Evolutionary conservation across 2,797 vertebrate species (phyloP).

Genomic region (Anabas testudineus): DNA sequence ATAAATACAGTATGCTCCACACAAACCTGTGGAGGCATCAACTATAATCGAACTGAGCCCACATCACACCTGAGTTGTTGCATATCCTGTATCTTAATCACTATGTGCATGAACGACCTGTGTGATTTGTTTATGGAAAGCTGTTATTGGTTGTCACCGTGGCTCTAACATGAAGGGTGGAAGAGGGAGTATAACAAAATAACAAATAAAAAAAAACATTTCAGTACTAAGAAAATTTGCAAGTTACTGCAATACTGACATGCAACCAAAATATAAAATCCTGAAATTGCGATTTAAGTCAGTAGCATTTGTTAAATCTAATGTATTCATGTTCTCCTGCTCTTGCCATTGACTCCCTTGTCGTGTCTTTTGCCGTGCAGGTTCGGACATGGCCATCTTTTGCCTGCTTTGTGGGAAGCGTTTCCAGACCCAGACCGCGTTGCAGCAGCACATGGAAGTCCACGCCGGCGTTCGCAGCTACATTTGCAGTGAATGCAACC

Average conservation of each 20-base stretch:
- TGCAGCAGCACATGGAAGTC: conserved; percentile 98
- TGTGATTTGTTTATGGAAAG: conserved; percentile 14
- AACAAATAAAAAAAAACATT: too few species aligned
- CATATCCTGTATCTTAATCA: conserved; percentile 13
- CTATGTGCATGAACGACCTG: not conserved
- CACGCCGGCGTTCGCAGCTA: conserved; percentile 96
- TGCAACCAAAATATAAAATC: not conserved
- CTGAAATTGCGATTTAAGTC: not conserved
- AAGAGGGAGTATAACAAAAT: not conserved
- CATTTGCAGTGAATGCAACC: conserved; percentile 96
- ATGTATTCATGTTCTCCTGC: not conserved
- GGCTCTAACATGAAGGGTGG: not conserved
- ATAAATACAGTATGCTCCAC: conserved; percentile 49
- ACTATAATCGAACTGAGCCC: conserved; percentile 19
- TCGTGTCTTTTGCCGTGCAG: conserved; percentile 65
- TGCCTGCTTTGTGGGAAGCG: conserved; percentile 95
- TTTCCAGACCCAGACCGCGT: conserved; percentile 92
- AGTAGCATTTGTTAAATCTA: not conserved
- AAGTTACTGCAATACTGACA: not conserved
- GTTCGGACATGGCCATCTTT: conserved; percentile 96
- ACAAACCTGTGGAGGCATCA: conserved; percentile 23
- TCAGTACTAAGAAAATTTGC: too few species aligned
- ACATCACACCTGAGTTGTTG: conserved; percentile 14
- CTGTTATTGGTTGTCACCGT: not conserved
- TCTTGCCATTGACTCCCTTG: not conserved